Evolutionary conservation across 2,888 invertebrate species (phyloP).

Genomic region (Nipponacmea schrenckii): DNA sequence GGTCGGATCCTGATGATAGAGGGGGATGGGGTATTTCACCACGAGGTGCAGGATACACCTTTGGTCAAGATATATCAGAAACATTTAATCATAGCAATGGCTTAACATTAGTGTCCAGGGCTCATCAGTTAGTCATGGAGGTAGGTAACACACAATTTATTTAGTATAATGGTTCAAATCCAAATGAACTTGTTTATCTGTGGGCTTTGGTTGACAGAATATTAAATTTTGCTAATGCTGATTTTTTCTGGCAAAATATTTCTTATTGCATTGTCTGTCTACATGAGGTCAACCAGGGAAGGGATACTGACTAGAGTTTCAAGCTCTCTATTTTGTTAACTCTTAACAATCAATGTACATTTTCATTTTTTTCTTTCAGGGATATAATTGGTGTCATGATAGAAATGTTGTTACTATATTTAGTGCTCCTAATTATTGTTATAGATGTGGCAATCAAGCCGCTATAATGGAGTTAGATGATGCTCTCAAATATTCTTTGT

Average conservation of each 20-base stretch:
- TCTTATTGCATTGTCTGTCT: no score
- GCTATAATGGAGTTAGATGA: conserved; percentile 99
- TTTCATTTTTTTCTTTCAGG: no score
- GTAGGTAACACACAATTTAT: no score
- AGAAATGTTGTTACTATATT: conserved; percentile 99
- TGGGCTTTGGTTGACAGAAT: no score
- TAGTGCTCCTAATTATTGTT: conserved; percentile 99
- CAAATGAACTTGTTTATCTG: no score
- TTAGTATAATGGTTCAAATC: no score
- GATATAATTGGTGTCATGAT: conserved; percentile 89
- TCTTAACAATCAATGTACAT: no score
- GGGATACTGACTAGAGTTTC: no score
- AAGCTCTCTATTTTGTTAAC: no score
- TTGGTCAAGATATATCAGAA: conserved; percentile 99
- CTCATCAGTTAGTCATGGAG: conserved; percentile 99
- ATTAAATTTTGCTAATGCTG: no score
- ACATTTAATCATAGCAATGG: conserved; percentile 99
- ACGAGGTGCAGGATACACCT: conserved; percentile 98
- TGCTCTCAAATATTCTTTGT: conserved; percentile 99
- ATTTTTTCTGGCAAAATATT: no score
- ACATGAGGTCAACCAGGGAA: no score
- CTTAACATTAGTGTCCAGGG: conserved; percentile 96
- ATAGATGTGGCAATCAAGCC: conserved; percentile 99
- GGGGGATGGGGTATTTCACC: conserved; percentile 99
- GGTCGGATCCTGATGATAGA: conserved; percentile 99